These are phyloP conservation scores for Cetonia aurata DNA, from an alignment of 2,888 invertebrate species.

Conservation along the genomic window DNA sequence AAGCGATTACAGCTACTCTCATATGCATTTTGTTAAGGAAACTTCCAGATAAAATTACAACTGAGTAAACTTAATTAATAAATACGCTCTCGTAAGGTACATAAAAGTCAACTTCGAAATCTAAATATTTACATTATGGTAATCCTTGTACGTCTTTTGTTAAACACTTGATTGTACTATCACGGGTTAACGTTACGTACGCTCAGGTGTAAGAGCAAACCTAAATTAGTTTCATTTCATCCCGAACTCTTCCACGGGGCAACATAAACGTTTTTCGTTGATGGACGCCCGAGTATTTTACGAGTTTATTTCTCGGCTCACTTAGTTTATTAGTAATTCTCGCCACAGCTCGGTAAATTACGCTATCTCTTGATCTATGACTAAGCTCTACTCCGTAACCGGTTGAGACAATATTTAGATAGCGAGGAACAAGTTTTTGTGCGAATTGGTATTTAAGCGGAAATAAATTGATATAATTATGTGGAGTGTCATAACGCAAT, in stretches of 20 bases:
- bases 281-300: slow-evolving; percentile 4
- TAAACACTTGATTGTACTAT: slow-evolving; percentile 31
- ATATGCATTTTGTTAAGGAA: slow-evolving; percentile 19
- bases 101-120: slow-evolving; percentile 29
- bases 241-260: background rate
- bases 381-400: slow-evolving; percentile 7
- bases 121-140: slow-evolving; percentile 35
- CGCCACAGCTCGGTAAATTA: slow-evolving; percentile 15
- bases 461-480: slow-evolving; percentile 10
- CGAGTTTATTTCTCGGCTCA: background rate
- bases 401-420: background rate
- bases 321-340: slow-evolving; percentile 8
- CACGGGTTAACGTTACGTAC: slow-evolving; percentile 3
- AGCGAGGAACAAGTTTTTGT: background rate
- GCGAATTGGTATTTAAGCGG: background rate
- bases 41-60: slow-evolving; percentile 39
- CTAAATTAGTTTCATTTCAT: slow-evolving; percentile 11
- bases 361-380: slow-evolving; percentile 12
- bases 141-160: slow-evolving; percentile 34
- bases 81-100: slow-evolving; percentile 29
- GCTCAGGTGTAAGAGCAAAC: background rate
- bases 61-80: slow-evolving; percentile 39
- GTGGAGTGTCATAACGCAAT: background rate
- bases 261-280: slow-evolving; percentile 16
- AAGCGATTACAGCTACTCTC: slow-evolving; percentile 14